Base-by-base conservation (phyloP, 2,797 vertebrate species). In the Sternotherus odoratus region DNA sequence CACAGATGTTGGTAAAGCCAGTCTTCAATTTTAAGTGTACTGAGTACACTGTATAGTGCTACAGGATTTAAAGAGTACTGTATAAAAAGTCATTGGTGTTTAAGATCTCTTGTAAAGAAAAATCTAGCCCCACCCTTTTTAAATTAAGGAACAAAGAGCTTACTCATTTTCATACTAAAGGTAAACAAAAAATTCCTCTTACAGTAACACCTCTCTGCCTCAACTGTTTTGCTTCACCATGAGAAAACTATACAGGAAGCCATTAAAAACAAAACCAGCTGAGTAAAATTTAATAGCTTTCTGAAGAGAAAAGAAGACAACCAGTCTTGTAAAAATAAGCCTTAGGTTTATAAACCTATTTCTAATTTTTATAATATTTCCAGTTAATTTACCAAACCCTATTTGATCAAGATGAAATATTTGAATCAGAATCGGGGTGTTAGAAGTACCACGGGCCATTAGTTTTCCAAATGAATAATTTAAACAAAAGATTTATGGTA, bases 21-120 rank as follows among this genome's bases (percentile, higher is more conserved):
- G 46, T 48, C 28, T 51, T 39, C 6, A 48, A 7, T 66, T 30
- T 57, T 57, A 6, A 21, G 12, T 1, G 28, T 33, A 5, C n/a
- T 0, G 0, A 30, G 46, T 6, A 26, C 6, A 48, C 12, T 17
- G 43, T 3, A 0, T 3, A 36, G 11, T 53, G 4, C 36, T 12
- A 56, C 48, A 6, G 36, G 82, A 0, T 43, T 28, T 26, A 9
- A 1, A 33, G 46, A 43, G 66, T 24, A 51, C 6, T 51, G 50
- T 51, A 43, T 23, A 12, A 5, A 12, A 5, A 24, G 5, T n/a
- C 12, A 50, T 3, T 11, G 36, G n/a, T 66, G 60, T 66, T 36
- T 66, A 36, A 57, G 63, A 51, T 77, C 69, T 5, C 36, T 30
- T 4, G 49, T 84, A 46, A 39, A 74, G 39, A 74, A 75, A 53